Evolutionary conservation across 2,797 vertebrate genomes (phyloP).

Genomic region (Cirrhinus mrigala): DNA sequence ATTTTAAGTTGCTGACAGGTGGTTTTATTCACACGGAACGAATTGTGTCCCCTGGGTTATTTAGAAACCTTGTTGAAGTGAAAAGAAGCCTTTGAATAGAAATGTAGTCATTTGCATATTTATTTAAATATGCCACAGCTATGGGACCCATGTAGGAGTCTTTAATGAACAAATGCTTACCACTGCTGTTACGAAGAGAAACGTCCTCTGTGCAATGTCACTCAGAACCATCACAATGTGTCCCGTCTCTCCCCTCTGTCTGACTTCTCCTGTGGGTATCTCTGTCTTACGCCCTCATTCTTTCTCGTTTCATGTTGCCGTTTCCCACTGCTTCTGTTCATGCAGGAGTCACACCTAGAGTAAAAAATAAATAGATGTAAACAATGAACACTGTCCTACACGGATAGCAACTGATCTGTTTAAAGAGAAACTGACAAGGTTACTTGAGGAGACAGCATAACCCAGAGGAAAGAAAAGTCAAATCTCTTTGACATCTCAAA

Average conservation of each 20-base stretch:
- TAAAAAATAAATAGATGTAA: conserved; percentile 14
- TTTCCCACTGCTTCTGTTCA: conserved; percentile 22
- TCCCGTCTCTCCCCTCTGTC: conserved; percentile 57
- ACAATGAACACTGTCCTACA: conserved; percentile 32
- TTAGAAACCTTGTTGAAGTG: conserved; percentile 73
- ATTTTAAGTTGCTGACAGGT: conserved; percentile 71
- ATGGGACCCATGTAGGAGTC: conserved; percentile 66
- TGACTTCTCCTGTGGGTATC: conserved; percentile 37
- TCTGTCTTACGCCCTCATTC: background rate
- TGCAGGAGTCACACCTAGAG: background rate
- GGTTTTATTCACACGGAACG: conserved; percentile 67
- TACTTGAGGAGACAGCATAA: background rate
- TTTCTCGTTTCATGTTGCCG: background rate
- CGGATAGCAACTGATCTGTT: conserved; percentile 32
- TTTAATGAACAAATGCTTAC: conserved; percentile 70
- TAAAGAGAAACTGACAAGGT: conserved; percentile 42
- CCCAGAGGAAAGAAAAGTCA: no score
- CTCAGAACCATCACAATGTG: conserved; percentile 64
- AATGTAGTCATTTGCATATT: conserved; percentile 77
- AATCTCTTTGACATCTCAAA: no score
- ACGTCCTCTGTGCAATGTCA: conserved; percentile 62
- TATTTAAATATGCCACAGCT: conserved; percentile 73
- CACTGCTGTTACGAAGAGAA: conserved; percentile 55
- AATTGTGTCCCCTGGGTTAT: conserved; percentile 71
- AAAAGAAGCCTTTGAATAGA: conserved; percentile 74